Percentiles rank a stretch among this genome's conserved stretches.
Evolutionary conservation across 2,113 vertebrate genomes (phyloP).

Genomic region (Semnornis frantzii): DNA sequence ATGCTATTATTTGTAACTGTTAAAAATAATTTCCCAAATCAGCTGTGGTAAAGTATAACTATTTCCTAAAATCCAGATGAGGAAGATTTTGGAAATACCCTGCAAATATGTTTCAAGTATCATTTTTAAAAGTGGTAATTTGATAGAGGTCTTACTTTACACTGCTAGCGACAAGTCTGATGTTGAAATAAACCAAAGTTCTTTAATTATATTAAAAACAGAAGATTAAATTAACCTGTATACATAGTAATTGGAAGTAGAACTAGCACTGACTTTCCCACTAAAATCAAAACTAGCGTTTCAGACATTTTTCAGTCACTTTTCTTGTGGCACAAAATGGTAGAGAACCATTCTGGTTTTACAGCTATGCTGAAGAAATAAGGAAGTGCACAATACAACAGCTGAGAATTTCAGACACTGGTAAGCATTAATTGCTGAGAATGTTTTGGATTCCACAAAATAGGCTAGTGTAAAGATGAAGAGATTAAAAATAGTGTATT

Average conservation of each 20-base stretch:
- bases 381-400: background rate
- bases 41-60: background rate
- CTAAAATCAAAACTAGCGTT: background rate
- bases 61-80: background rate
- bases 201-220: background rate
- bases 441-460: background rate
- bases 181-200: background rate
- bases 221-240: background rate
- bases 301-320: background rate
- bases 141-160: background rate
- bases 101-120: background rate
- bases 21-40: constrained; percentile 8
- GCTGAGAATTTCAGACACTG: background rate
- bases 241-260: background rate
- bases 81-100: background rate
- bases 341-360: background rate
- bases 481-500: background rate
- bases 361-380: background rate
- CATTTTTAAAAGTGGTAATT: background rate
- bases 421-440: background rate
- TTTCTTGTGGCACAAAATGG: background rate
- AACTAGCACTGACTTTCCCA: background rate
- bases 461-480: background rate
- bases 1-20: background rate
- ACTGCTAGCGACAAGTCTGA: background rate